Evolutionary conservation across 2,888 invertebrate species (phyloP).

Genomic region (Patella depressa): DNA sequence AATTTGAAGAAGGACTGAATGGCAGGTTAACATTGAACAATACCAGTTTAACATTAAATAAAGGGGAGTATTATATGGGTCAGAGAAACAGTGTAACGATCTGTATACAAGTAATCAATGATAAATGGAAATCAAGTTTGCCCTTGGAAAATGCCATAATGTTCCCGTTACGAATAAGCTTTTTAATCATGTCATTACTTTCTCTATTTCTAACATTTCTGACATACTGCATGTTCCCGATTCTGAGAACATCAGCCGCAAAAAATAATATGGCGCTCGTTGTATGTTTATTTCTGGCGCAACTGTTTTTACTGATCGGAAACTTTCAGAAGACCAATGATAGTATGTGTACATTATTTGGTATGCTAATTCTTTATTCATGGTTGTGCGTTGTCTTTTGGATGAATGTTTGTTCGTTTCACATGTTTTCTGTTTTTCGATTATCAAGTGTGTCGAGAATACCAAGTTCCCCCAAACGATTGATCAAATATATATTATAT

Average conservation of each 20-base stretch:
- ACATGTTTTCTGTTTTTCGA: slow-evolving; percentile 42
- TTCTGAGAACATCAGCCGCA: slow-evolving; percentile 41
- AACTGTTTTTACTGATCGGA: slow-evolving; percentile 33
- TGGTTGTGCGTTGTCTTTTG: slow-evolving; percentile 41
- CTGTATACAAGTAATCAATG: neutral
- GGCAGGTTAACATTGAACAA: too few relatives aligned
- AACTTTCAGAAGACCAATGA: slow-evolving; percentile 16
- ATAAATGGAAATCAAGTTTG: neutral
- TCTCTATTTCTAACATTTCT: slow-evolving; percentile 37
- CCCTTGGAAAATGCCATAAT: too few relatives aligned
- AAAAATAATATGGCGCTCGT: slow-evolving; percentile 44
- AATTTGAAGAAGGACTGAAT: neutral
- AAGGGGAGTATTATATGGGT: too few relatives aligned
- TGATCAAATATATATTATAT: slow-evolving; percentile 22
- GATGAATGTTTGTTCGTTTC: slow-evolving; percentile 43
- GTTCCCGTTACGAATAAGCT: too few relatives aligned
- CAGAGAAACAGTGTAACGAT: neutral
- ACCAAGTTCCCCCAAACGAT: neutral
- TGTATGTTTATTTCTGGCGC: slow-evolving; percentile 35
- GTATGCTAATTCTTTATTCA: slow-evolving; percentile 38
- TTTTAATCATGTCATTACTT: slow-evolving; percentile 22
- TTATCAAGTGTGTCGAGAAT: slow-evolving; percentile 19
- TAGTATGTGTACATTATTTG: slow-evolving; percentile 33
- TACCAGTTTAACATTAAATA: too few relatives aligned
- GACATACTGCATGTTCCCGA: slow-evolving; percentile 36